Percentiles rank a stretch among this genome's conserved stretches.
Evolutionary conservation across 2,797 vertebrate species (phyloP).

Genomic region (Labroides dimidiatus): DNA sequence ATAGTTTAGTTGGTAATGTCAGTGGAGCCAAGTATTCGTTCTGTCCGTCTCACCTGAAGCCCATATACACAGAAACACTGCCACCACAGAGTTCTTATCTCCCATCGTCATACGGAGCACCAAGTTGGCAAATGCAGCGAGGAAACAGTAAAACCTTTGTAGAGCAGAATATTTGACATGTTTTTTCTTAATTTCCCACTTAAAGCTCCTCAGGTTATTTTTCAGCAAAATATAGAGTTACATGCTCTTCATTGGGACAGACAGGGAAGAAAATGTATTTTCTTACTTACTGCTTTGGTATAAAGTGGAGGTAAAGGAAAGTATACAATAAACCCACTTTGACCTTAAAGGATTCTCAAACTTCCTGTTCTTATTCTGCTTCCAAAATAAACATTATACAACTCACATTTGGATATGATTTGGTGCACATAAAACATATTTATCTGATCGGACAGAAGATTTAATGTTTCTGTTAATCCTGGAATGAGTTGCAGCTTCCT

Average conservation of each 20-base stretch:
- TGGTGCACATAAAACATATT: no score
- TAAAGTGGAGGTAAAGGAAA: no score
- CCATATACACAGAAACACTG: conserved; percentile 18
- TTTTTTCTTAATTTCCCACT: conserved; percentile 45
- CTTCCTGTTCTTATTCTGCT: no score
- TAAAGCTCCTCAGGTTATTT: conserved; percentile 34
- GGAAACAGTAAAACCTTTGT: conserved; percentile 71
- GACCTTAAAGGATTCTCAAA: no score
- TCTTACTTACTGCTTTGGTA: neutral
- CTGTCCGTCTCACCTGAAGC: conserved; percentile 13
- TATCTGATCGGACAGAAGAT: no score
- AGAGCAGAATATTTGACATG: conserved; percentile 31
- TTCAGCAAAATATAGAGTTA: conserved; percentile 13
- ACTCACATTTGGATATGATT: no score
- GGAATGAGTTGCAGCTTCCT: no score
- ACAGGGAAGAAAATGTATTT: neutral
- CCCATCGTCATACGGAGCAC: conserved; percentile 48
- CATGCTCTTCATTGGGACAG: conserved; percentile 21
- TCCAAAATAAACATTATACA: no score
- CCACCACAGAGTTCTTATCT: conserved; percentile 47
- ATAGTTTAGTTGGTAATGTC: conserved; percentile 51
- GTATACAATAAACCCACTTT: no score
- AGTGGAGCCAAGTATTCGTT: conserved; percentile 49
- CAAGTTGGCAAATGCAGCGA: conserved; percentile 19
- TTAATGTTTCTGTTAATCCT: no score